Conservation (phyloP, 2,113 vertebrate species). For the Pygathrix nemaeus region DNA sequence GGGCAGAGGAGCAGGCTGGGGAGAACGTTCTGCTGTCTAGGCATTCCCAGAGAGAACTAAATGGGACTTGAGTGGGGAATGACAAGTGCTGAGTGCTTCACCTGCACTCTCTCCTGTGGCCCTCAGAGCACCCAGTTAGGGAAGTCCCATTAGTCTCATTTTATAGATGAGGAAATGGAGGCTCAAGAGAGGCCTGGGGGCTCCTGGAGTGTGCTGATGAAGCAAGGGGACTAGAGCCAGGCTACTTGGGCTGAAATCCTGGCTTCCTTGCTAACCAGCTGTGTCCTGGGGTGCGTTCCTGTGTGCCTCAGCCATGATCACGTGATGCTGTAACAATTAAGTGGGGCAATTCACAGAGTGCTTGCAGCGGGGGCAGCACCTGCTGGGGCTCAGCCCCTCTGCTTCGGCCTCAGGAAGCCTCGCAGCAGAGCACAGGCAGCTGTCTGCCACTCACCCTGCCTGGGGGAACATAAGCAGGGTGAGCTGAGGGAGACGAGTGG, state of each 20-base stretch:
- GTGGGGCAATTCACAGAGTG: background rate
- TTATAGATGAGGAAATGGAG: background rate
- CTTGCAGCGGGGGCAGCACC: background rate
- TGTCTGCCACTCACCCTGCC: background rate
- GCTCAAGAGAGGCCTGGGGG: background rate
- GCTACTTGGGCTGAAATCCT: background rate
- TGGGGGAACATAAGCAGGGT: no score
- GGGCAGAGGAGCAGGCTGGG: background rate
- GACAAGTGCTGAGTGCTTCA: background rate
- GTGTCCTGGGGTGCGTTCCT: rapidly evolving
- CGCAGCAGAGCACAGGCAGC: rapidly evolving
- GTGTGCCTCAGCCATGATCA: background rate
- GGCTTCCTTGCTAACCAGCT: background rate
- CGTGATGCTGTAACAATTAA: rapidly evolving
- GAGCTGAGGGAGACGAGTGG: background rate
- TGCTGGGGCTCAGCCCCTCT: background rate
- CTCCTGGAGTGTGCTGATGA: background rate
- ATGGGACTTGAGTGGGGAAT: background rate
- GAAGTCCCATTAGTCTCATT: background rate
- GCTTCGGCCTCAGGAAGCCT: background rate
- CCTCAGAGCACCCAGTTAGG: background rate
- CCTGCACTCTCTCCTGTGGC: background rate
- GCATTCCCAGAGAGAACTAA: background rate
- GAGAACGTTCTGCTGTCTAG: background rate
- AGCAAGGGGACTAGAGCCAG: background rate